Conservation (phyloP, 2,797 vertebrate species). For the Mormyrus proboscirostris region DNA sequence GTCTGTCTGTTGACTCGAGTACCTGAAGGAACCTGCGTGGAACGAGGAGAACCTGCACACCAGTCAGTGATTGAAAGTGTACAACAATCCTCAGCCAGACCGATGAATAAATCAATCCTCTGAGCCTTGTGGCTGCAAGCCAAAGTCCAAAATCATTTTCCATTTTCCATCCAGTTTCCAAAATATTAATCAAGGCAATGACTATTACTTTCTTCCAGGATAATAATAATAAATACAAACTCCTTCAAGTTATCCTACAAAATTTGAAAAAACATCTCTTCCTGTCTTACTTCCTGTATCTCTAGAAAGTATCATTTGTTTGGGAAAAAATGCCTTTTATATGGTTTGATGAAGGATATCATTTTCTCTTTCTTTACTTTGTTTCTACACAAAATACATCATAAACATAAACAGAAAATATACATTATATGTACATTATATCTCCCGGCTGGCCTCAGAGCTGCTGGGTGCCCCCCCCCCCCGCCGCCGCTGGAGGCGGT, state of each 20-base stretch:
- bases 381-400: not conserved
- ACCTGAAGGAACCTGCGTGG: not conserved
- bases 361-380: not conserved
- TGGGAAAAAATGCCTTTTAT: not conserved
- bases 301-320: not conserved
- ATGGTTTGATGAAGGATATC: not conserved
- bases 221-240: not conserved
- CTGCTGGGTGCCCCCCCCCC: not conserved
- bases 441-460: not conserved
- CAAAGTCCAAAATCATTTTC: not conserved
- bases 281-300: not conserved
- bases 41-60: not conserved
- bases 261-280: not conserved
- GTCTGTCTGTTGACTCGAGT: not conserved
- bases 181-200: not conserved
- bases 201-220: not conserved
- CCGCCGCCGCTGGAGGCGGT: not conserved
- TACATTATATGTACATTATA: not conserved
- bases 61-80: not conserved
- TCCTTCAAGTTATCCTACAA: not conserved
- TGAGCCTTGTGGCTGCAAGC: not conserved
- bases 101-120: not conserved
- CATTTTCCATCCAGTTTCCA: not conserved
- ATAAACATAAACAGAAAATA: not conserved
- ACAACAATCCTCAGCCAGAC: not conserved